These are phyloP conservation scores for Galleria mellonella DNA, from an alignment of 1,140 invertebrate species.

Conservation along the genomic window DNA sequence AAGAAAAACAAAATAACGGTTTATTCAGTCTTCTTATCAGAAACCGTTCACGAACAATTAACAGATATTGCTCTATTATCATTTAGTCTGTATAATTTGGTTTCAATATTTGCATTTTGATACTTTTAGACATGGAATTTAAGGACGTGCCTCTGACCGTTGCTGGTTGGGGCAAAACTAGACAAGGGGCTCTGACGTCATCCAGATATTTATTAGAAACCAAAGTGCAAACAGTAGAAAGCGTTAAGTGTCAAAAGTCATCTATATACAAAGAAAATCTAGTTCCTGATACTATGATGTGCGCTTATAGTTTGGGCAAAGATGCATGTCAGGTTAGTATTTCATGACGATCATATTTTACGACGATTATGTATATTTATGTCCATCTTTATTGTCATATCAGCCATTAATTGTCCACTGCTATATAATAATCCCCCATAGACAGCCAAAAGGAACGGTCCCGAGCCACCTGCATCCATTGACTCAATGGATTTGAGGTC, in stretches of 20 bases:
- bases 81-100: too few relatives aligned
- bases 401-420: too few relatives aligned
- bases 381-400: too few relatives aligned
- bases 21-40: too few relatives aligned
- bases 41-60: too few relatives aligned
- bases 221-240: slow-evolving; percentile 46
- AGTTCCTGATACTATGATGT: slow-evolving; percentile 64
- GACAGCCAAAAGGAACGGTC: too few relatives aligned
- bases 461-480: too few relatives aligned
- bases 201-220: slow-evolving; percentile 60
- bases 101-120: background rate
- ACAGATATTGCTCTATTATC: too few relatives aligned
- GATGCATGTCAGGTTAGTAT: slow-evolving; percentile 73
- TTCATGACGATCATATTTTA: background rate
- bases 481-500: too few relatives aligned
- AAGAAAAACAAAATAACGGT: too few relatives aligned
- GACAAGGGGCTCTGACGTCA: slow-evolving; percentile 55
- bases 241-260: slow-evolving; percentile 38
- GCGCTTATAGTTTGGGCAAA: slow-evolving; percentile 67
- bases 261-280: slow-evolving; percentile 53
- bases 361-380: too few relatives aligned
- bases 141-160: slow-evolving; percentile 37
- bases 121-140: slow-evolving; percentile 44
- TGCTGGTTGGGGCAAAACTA: slow-evolving; percentile 62
- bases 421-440: too few relatives aligned